Base-by-base conservation (phyloP, 2,113 vertebrate species). In the Pteronura brasiliensis region DNA sequence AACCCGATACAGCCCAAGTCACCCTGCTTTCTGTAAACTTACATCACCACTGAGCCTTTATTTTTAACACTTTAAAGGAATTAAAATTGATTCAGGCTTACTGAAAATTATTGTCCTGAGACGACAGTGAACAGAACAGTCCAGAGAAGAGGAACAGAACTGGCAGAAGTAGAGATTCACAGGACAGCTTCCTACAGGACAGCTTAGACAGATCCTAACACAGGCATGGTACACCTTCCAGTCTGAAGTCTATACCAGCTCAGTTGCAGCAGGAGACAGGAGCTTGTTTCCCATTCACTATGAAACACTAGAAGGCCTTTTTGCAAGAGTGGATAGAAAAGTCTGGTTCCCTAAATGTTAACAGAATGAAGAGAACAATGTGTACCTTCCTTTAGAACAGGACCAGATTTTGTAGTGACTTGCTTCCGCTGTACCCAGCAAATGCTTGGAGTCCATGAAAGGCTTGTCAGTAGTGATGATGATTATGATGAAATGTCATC, bases 41-140 rank as follows among this genome's bases (percentile, higher is more conserved):
- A n/a, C 55, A 93, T 95, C 83, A 97, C 42, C 63, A 59, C 49
- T 57, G 49, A 83, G 63, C 12, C 34, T 94, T 96, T 96, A 95
- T 84, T 96, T 95, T 97, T 95, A 96, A 96, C 36, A 96, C 63
- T 79, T 96, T 72, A 95, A 97, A 96, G 92, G 36, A 96, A 97
- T 92, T 89, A 90, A 96, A 92, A 96, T 92, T 93, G 91, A 93
- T 92, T 88, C 61, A 52, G 27, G 12, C 42, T 95, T 87, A 76
- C 76, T 93, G 63, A 90, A 96, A 96, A 95, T 95, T 49, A 65
- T 77, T 93, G 69, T 90, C 71, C 92, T 82, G 42, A 85, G 39
- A 88, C 63, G 83, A 96, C 36, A 92, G 39, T 27, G 42, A 93
- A 67, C 69, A 95, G 79, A 90, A 92, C 25, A 49, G 44, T 86